phyloP scores from a whole-genome alignment of 2,888 invertebrate genomes.

The Amitus sp. region DNA sequence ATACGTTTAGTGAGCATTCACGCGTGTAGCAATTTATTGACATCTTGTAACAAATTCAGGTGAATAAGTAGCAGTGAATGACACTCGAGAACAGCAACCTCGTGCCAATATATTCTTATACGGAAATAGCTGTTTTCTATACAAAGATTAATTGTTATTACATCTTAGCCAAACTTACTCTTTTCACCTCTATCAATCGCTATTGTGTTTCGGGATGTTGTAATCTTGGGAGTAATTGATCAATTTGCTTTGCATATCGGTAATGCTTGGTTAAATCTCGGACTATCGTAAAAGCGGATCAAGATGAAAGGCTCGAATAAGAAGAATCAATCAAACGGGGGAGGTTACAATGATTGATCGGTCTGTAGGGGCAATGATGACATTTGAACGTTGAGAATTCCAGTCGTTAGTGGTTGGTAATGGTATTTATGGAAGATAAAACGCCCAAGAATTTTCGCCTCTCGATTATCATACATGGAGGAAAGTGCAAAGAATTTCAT shows the following conservation, averaged over 20 bases:
- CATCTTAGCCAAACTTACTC: neutral
- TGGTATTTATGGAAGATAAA: neutral
- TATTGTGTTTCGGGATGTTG: neutral
- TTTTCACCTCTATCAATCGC: neutral
- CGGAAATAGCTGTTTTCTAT: neutral
- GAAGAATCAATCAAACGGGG: neutral
- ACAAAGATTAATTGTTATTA: neutral
- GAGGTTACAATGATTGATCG: neutral
- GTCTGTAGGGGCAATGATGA: conserved; percentile 1
- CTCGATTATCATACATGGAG: neutral
- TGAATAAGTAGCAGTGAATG: neutral
- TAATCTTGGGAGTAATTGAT: neutral
- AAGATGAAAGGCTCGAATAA: neutral
- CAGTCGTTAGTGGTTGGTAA: neutral
- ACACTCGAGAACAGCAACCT: neutral
- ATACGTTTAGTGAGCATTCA: neutral
- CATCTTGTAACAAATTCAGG: conserved; percentile 5
- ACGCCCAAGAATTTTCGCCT: neutral
- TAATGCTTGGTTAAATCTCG: neutral
- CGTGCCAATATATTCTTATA: conserved; percentile 3
- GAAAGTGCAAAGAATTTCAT: neutral
- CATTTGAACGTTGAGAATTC: neutral
- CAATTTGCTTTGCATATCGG: neutral
- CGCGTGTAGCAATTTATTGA: conserved; percentile 3
- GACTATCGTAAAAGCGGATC: neutral